Evolutionary conservation across 2,113 vertebrate species (phyloP).

Genomic region (Uria aalge): DNA sequence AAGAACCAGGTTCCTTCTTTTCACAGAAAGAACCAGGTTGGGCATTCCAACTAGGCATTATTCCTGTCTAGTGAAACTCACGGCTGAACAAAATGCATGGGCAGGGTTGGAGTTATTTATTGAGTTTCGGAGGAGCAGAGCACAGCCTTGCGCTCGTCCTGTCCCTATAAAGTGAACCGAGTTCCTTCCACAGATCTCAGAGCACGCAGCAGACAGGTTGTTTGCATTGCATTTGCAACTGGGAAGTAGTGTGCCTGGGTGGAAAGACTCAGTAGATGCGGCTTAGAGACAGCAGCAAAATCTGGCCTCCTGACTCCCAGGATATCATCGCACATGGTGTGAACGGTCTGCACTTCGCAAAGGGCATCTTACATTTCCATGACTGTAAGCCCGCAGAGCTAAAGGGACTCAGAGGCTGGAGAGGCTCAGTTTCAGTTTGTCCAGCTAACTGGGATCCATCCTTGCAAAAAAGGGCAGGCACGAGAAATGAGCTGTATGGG

Average conservation of each 20-base stretch:
- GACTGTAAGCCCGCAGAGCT: background rate
- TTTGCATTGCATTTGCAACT: background rate
- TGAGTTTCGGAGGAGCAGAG: background rate
- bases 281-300: background rate
- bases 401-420: rapidly evolving
- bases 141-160: background rate
- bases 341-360: background rate
- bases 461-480: background rate
- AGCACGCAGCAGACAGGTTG: background rate
- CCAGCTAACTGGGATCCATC: background rate
- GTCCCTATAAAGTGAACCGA: rapidly evolving
- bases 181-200: background rate
- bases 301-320: background rate
- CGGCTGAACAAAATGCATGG: background rate
- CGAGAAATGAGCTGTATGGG: background rate
- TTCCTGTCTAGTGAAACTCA: background rate
- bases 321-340: rapidly evolving
- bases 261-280: background rate
- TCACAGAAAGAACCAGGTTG: background rate
- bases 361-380: background rate
- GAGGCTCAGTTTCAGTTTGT: background rate
- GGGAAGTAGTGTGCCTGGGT: background rate
- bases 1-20: background rate
- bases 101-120: background rate
- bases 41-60: background rate